phyloP scores from a whole-genome alignment of 2,113 vertebrate genomes.

The Chelonoidis abingdonii region DNA sequence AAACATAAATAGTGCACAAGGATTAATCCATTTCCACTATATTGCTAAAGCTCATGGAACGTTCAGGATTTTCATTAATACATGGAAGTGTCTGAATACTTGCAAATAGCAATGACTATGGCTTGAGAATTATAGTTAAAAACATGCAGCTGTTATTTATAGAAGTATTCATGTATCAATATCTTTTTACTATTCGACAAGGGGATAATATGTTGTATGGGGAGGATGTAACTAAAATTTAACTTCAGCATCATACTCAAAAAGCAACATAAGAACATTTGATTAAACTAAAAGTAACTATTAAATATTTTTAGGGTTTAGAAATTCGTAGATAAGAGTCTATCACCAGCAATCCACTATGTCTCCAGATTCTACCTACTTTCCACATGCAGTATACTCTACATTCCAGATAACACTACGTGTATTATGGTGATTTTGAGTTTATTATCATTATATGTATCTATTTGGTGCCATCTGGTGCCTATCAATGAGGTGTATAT shows the following conservation, averaged over 20 bases:
- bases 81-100: not conserved
- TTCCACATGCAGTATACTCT: rapidly evolving
- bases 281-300: not conserved
- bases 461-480: constrained; percentile 47
- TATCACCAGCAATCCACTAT: not conserved
- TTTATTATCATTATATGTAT: not conserved
- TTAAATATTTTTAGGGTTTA: not conserved
- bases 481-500: not conserved
- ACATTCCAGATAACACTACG: not conserved
- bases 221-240: not conserved
- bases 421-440: not conserved
- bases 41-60: not conserved
- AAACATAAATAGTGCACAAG: not conserved
- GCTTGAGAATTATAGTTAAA: constrained; percentile 1
- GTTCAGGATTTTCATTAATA: not conserved
- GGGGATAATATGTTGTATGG: not conserved
- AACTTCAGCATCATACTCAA: not conserved
- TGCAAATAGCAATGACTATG: not conserved
- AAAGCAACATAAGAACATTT: not conserved
- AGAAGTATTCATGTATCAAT: not conserved
- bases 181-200: not conserved
- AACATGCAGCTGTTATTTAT: not conserved
- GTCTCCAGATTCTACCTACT: not conserved
- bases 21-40: not conserved
- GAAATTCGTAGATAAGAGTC: not conserved